A percentile compares a stretch with the other conserved stretches of the same genome.
Evolutionary conservation across 2,797 vertebrate species (phyloP).

Genomic region (Zalophus californianus): DNA sequence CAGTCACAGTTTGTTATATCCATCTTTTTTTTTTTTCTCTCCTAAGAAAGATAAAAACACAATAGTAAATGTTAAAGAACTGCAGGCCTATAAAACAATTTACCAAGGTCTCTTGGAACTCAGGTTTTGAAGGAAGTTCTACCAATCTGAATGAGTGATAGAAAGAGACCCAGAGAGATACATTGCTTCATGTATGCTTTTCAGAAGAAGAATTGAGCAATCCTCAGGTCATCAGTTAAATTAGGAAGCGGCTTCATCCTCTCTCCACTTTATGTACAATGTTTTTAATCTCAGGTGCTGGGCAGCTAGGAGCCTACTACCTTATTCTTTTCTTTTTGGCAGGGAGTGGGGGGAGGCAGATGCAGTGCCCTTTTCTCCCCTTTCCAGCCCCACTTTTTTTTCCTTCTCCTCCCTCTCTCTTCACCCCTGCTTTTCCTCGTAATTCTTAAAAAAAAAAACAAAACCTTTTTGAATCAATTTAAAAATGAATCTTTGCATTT

Average conservation of each 20-base stretch:
- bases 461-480: not conserved
- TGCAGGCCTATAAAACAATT: not conserved
- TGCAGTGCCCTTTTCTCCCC: not conserved
- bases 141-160: not conserved
- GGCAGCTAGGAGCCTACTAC: not conserved
- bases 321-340: not conserved
- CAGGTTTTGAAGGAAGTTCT: not conserved
- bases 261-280: not conserved
- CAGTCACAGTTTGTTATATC: not conserved
- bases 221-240: not conserved
- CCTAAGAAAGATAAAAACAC: not conserved
- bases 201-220: not conserved
- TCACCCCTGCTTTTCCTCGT: not conserved
- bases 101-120: not conserved
- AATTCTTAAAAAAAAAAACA: not conserved
- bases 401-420: not conserved
- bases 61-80: not conserved
- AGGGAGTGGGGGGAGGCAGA: not conserved
- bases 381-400: not conserved
- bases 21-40: rapidly evolving
- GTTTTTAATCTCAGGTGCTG: not conserved
- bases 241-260: not conserved
- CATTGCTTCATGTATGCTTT: not conserved
- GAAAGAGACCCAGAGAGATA: not conserved
- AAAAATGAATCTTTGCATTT: not conserved